These are phyloP conservation scores for Popillia japonica DNA, from an alignment of 1,140 invertebrate genomes.

Conservation along the genomic window DNA sequence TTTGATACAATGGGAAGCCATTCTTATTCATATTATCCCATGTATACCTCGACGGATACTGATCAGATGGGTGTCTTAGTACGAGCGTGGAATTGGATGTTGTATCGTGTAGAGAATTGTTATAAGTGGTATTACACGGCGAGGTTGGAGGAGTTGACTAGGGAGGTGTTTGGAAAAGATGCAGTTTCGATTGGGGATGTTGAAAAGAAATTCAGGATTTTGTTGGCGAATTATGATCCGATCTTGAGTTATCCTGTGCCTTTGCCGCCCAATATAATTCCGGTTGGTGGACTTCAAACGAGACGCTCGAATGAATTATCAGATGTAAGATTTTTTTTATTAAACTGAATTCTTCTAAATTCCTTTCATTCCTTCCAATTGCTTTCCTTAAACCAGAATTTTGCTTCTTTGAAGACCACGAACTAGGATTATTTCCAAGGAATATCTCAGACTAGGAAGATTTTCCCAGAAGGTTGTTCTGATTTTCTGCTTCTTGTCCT, in stretches of 20 bases:
- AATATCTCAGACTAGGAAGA: too few species aligned
- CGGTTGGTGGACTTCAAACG: constrained; percentile 48
- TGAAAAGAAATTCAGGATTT: constrained; percentile 42
- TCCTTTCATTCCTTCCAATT: too few species aligned
- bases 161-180: not conserved
- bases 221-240: constrained; percentile 44
- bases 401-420: not conserved
- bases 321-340: constrained; percentile 33
- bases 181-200: constrained; percentile 19
- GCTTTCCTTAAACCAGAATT: too few species aligned
- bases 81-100: not conserved
- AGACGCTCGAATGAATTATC: constrained; percentile 28
- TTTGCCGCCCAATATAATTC: constrained; percentile 46
- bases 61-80: not conserved
- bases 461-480: too few species aligned
- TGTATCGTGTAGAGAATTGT: not conserved
- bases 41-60: not conserved
- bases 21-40: not conserved
- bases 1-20: not conserved
- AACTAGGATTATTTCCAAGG: not conserved
- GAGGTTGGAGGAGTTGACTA: not conserved
- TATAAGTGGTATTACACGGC: not conserved
- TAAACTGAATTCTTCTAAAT: too few species aligned
- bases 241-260: constrained; percentile 43
- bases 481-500: too few species aligned